Base-by-base conservation (phyloP, 2,888 invertebrate species). In the Orchesella flavescens region DNA sequence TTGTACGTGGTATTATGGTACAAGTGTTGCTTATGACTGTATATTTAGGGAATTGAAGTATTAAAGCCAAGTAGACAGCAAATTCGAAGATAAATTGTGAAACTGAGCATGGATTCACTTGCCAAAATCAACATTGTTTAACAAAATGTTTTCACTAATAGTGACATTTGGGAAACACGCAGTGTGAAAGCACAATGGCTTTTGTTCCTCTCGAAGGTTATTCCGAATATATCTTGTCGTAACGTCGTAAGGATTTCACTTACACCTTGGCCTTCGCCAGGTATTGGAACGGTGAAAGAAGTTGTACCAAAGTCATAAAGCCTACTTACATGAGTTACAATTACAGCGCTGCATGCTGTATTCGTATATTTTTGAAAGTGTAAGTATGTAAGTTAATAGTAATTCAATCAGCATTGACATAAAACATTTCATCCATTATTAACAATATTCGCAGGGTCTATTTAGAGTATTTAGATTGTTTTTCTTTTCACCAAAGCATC, bases 71-170 rank as follows among this genome's bases (percentile, higher is more conserved):
- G 10, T 12, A 49, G 49, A 49, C 10, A 44, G 43, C 9, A 13
- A 15, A 55, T n/a, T 17, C 5, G 13, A 76, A 77, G 57, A 77
- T 68, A 68, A 68, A 68, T 77, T 76, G 66, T 44, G 59, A 43
- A 19, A 59, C 65, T 65, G 66, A 68, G 34, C 49, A 17, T 44
- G 43, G 43, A 75, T 65, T 34, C 63, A 5, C 55, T 15, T 71
- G 71, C 71, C 71, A 71, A 71, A 71, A 57, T 53, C 71, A 71
- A 71, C 71, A 71, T 34, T 71, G 71, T 55, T 71, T 34, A 71
- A 55, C 71, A 55, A 71, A n/a, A 71, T 71, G 55, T 49, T 68
- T 55, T 23, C 71, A 71, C 17, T 12, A 71, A 57, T 24, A 71
- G 34, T 71, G 71, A 71, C 71, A 71, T 17, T 24, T 24, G 13